Conservation (phyloP, 2,113 vertebrate genomes). For the Pimephales promelas region DNA sequence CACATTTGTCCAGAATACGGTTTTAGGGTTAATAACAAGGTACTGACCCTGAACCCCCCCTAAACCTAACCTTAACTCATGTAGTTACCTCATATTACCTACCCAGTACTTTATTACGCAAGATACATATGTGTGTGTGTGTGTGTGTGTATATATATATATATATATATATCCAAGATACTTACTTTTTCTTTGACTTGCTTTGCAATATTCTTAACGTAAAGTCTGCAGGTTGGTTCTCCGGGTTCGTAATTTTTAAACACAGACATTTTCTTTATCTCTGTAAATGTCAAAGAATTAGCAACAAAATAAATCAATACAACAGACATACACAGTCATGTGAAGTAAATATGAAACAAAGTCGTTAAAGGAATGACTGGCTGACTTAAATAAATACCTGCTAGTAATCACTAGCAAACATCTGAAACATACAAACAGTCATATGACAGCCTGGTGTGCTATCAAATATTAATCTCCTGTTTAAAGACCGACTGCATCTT, state of each 20-base stretch:
- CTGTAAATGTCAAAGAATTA: conserved; percentile 68
- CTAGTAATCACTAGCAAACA: not conserved
- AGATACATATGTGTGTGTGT: too few relatives aligned
- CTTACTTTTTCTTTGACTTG: conserved; percentile 94
- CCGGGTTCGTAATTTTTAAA: conserved; percentile 95
- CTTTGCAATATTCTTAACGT: conserved; percentile 96
- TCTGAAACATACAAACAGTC: not conserved
- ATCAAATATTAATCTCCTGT: conserved; percentile 37
- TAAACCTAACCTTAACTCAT: too few relatives aligned
- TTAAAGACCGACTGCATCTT: not conserved
- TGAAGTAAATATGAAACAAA: not conserved
- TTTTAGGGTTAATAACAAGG: too few relatives aligned
- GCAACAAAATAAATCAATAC: not conserved
- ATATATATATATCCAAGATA: conserved; percentile 20
- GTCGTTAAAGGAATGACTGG: not conserved
- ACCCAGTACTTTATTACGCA: too few relatives aligned
- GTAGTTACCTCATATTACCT: too few relatives aligned
- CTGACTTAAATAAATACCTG: not conserved
- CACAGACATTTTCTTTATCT: conserved; percentile 92
- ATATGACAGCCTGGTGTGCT: not conserved
- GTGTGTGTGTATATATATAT: too few relatives aligned
- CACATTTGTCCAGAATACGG: too few relatives aligned
- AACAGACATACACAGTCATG: conserved; percentile 37
- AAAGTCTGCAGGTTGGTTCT: conserved; percentile 95
- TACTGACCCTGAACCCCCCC: too few relatives aligned